Conservation (phyloP, 2,888 invertebrate genomes). For the Rosalia funebris region DNA sequence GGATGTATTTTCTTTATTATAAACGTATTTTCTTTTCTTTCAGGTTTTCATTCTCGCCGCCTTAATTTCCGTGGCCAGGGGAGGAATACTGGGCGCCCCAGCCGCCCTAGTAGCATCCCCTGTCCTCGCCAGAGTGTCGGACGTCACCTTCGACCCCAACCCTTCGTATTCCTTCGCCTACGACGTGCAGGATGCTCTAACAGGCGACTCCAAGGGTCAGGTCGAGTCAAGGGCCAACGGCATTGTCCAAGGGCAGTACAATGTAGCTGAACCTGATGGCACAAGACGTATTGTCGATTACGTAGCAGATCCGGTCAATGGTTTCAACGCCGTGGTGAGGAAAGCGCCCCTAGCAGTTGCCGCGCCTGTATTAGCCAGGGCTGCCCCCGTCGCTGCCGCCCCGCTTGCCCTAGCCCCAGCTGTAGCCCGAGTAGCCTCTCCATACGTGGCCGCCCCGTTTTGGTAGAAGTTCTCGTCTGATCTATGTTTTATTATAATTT, state of each 20-base stretch:
- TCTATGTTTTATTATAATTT: slow-evolving; percentile 5
- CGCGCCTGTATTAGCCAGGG: slow-evolving; percentile 50
- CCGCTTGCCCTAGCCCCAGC: slow-evolving; percentile 39
- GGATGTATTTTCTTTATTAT: not conserved
- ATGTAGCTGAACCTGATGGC: slow-evolving; percentile 73
- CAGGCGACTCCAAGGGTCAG: slow-evolving; percentile 70
- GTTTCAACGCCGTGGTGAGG: slow-evolving; percentile 75
- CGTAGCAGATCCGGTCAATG: slow-evolving; percentile 73
- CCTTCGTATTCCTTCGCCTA: slow-evolving; percentile 77
- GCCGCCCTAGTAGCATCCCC: slow-evolving; percentile 55
- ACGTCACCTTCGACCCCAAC: slow-evolving; percentile 68
- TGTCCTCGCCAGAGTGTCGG: slow-evolving; percentile 62
- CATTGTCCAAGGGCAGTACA: slow-evolving; percentile 73
- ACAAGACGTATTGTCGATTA: slow-evolving; percentile 72
- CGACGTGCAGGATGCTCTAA: slow-evolving; percentile 74
- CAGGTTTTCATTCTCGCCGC: slow-evolving; percentile 50
- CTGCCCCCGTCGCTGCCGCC: slow-evolving; percentile 41
- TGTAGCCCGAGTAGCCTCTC: slow-evolving; percentile 59
- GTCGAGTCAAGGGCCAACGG: slow-evolving; percentile 70
- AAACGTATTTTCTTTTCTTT: slow-evolving; percentile 7
- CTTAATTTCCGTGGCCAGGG: slow-evolving; percentile 48
- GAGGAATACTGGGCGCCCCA: slow-evolving; percentile 58
- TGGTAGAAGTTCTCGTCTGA: not conserved
- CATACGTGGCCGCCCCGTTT: slow-evolving; percentile 40
- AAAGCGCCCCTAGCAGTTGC: slow-evolving; percentile 66